phyloP scores from a whole-genome alignment of 92 coral and sea anemone species.

The Chrysogorgia sp. region DNA sequence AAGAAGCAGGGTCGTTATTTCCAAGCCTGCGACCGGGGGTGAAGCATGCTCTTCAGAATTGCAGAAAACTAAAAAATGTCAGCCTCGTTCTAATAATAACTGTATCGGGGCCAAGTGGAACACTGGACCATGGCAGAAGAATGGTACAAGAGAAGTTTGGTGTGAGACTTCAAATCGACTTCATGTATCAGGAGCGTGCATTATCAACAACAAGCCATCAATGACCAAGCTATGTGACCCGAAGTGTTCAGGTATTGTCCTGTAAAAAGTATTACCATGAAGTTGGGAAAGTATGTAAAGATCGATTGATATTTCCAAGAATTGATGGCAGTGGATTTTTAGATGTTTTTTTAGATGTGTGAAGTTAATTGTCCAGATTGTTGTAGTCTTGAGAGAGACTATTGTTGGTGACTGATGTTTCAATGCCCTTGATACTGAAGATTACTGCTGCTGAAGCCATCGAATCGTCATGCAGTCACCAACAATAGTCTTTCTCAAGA shows the following conservation, averaged over 20 bases:
- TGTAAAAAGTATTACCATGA: too few species aligned
- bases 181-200: slow-evolving; percentile 30
- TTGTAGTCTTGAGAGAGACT: too few species aligned
- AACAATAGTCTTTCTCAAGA: too few species aligned
- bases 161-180: slow-evolving; percentile 26
- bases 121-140: slow-evolving; percentile 21
- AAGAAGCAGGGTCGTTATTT: slow-evolving; percentile 16
- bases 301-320: too few species aligned
- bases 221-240: slow-evolving; percentile 13
- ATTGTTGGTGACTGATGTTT: too few species aligned
- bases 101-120: slow-evolving; percentile 38
- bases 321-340: too few species aligned
- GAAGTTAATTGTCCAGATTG: too few species aligned
- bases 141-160: slow-evolving; percentile 36
- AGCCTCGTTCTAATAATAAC: neutral
- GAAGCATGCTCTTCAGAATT: slow-evolving; percentile 31
- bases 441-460: too few species aligned
- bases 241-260: slow-evolving; percentile 23
- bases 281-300: too few species aligned
- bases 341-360: too few species aligned
- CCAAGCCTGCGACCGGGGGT: slow-evolving; percentile 6
- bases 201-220: slow-evolving; percentile 11
- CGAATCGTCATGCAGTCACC: too few species aligned
- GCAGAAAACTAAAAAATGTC: slow-evolving; percentile 16
- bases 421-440: too few species aligned